Evolutionary conservation across 92 coral and sea anemone species (phyloP), one percentile per base, ranked within the genome.

Genomic region (Umimayanthus chanpuru): DNA sequence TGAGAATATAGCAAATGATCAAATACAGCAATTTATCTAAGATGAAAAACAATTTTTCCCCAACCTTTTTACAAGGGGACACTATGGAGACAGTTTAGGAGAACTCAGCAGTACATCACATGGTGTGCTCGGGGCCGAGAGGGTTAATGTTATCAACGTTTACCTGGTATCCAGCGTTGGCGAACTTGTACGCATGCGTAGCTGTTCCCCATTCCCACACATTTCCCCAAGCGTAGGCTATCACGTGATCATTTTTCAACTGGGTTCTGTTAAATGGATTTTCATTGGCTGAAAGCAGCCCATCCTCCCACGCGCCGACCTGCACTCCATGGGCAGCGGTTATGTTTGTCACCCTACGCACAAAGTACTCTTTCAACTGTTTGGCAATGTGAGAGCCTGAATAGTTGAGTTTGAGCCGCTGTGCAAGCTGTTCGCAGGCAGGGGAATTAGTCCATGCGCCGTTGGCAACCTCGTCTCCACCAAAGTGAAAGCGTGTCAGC

Each of bases 391-490:
- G 88, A 61, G 90, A 80, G 1, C 81, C 76, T 72, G 88, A 81
- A 72, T 67, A 67, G 39, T 82, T 68, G 4, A 89, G 28, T 10
- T 86, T 47, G 6, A 81, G 85, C 64, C 65, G 71, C 80, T 43
- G 55, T 39, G 95, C 88, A 49, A 92, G 72, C 32, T 73, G 67
- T 44, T 73, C 80, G 86, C 98, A 94, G 23, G 92, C 92, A 18
- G 95, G 92, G 9, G 98, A 94, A 7, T 74, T 88, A 1, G 85
- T 88, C 98, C 98, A 96, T 10, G 98, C 98, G 3, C 98, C 98
- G n/a, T 40, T 4, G 0, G 98, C 92, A 32, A 96, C 98, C 32
- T 96, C 98, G 39, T 96, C 98, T 1, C 98, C 98, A 23, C 98
- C 98, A 85, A 96, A 89, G 78, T 96, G 98, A 73, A 93, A 92